Percentiles rank a stretch among this genome's conserved stretches.
These are phyloP conservation scores for Penaeus chinensis DNA, from an alignment of 1,140 invertebrate species.

Conservation along the genomic window DNA sequence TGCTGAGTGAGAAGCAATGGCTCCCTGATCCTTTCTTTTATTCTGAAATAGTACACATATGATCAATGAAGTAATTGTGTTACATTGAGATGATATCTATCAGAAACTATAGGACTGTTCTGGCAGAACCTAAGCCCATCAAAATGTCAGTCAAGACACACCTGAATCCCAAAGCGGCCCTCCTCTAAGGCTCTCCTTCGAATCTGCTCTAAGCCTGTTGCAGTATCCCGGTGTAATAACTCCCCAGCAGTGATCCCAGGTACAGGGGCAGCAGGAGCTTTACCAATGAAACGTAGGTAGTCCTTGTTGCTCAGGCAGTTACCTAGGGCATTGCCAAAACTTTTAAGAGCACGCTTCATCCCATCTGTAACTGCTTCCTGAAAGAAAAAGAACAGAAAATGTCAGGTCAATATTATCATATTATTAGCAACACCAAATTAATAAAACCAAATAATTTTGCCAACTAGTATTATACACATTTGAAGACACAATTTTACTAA, in stretches of 20 bases:
- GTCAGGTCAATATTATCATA: not conserved
- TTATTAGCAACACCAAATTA: not conserved
- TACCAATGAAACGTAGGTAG: conserved; percentile 66
- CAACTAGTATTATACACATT: too few relatives aligned
- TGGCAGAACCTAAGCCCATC: not conserved
- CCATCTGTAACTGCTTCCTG: conserved; percentile 72
- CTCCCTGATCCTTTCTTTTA: too few relatives aligned
- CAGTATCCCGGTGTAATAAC: conserved; percentile 20
- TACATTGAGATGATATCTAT: too few relatives aligned
- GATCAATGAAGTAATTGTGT: too few relatives aligned
- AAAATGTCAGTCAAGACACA: not conserved
- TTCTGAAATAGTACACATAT: too few relatives aligned
- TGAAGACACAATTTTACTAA: too few relatives aligned
- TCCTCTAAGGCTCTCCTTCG: conserved; percentile 15
- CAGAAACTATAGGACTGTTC: too few relatives aligned
- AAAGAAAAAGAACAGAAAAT: conserved; percentile 11
- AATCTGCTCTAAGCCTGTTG: conserved; percentile 8
- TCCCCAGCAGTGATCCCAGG: conserved; percentile 18
- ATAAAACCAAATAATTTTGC: too few relatives aligned
- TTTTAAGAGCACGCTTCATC: conserved; percentile 70
- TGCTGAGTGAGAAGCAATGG: too few relatives aligned
- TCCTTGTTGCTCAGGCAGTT: conserved; percentile 71
- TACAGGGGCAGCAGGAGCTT: conserved; percentile 41
- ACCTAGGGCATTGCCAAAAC: conserved; percentile 71
- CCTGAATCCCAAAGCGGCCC: not conserved